A percentile compares a stretch with the other conserved stretches of the same genome.
These are phyloP conservation scores for Percopsis omiscomaycus DNA, from an alignment of 2,797 vertebrate genomes.

Conservation along the genomic window DNA sequence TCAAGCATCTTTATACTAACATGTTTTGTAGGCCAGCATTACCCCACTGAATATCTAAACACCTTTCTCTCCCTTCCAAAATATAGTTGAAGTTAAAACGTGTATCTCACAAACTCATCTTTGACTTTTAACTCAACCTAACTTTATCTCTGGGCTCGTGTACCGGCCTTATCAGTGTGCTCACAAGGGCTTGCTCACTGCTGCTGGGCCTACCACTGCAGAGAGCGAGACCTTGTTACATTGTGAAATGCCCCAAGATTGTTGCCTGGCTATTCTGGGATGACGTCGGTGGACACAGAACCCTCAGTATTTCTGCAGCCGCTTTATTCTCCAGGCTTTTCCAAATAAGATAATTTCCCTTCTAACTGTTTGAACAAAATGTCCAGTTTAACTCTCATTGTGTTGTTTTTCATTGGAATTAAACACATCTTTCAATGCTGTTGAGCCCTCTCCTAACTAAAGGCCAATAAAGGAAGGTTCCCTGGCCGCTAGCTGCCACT, in stretches of 20 bases:
- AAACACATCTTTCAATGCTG: background rate
- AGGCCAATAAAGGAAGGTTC: background rate
- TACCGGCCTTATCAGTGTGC: background rate
- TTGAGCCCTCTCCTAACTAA: background rate
- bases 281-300: background rate
- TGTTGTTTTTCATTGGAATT: background rate
- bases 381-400: background rate
- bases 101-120: too few species aligned
- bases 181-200: conserved; percentile 20
- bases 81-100: too few species aligned
- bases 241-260: conserved; percentile 8
- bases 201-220: background rate
- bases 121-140: too few species aligned
- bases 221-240: background rate
- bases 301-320: background rate
- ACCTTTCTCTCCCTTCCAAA: too few species aligned
- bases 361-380: background rate
- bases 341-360: background rate
- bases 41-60: too few species aligned
- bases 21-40: too few species aligned
- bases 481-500: conserved; percentile 1
- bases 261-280: background rate
- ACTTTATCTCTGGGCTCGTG: background rate
- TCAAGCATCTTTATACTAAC: too few species aligned
- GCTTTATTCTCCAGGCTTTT: background rate